phyloP scores from a whole-genome alignment of 2,113 vertebrate genomes.

The Calyptommatus sinebrachiatus region DNA sequence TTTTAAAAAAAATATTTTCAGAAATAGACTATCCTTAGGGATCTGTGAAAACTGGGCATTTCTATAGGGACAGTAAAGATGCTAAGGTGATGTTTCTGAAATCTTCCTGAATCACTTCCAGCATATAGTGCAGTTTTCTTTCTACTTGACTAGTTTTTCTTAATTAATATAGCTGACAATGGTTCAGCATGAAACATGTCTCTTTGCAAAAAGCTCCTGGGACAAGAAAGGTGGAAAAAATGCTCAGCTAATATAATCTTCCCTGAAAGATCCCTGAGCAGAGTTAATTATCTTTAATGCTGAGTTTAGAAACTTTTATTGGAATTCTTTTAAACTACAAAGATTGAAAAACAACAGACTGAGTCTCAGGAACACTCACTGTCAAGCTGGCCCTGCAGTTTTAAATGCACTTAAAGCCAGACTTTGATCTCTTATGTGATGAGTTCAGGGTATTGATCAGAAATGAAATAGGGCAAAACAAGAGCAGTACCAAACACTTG shows the following conservation, averaged over 20 bases:
- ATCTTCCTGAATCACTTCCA: constrained; percentile 36
- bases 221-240: constrained; percentile 26
- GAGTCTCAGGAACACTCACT: not conserved
- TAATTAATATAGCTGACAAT: constrained; percentile 53
- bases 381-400: not conserved
- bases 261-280: constrained; percentile 30
- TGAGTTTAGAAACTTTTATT: constrained; percentile 42
- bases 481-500: not conserved
- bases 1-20: not conserved
- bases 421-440: not conserved
- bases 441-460: not conserved
- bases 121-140: constrained; percentile 27
- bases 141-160: constrained; percentile 50
- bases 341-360: constrained; percentile 23
- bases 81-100: not conserved
- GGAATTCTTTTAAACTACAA: constrained; percentile 36
- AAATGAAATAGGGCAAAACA: constrained; percentile 3
- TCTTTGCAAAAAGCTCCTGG: constrained; percentile 44
- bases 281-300: constrained; percentile 50
- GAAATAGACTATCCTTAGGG: not conserved
- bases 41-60: not conserved
- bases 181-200: constrained; percentile 36
- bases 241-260: constrained; percentile 38
- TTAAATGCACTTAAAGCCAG: not conserved
- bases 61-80: not conserved